Evolutionary conservation across 1,140 invertebrate genomes (phyloP), one percentile per base, ranked within the genome.

Genomic region (Ctenoplectra terminalis): DNA sequence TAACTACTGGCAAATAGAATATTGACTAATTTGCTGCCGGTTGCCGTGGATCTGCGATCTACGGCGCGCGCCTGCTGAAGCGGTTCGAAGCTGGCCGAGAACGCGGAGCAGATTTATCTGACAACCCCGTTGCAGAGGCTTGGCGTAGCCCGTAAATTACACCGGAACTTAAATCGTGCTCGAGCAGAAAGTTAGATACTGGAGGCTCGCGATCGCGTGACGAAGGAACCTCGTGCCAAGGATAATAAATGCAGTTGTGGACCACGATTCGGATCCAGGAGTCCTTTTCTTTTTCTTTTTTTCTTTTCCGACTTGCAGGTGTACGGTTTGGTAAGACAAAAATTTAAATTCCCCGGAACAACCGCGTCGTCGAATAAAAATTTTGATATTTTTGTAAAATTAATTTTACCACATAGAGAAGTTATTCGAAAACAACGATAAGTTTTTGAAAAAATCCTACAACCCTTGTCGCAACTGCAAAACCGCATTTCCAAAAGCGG

Each of bases 181-280:
- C 61, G 26, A n/a, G 13, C 20, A 0, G 50, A 11, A 37, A 58
- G 48, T 63, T 50, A 72, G 52, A 88, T 87, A 83, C 69, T 67
- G 37, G 20, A 64, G 74, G 31, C 40, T 74, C 48, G 67, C 77
- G 77, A 87, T 90, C 81, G 83, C 86, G 87, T 88, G 88, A 89
- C 85, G 81, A 82, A 61, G 60, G 67, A 77, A 81, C 72, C 71
- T 52, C 66, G 34, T 9, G 54, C 40, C 20, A 43, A 15, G 58
- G 71, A 84, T 84, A 88, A 87, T 87, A 89, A 88, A 89, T 87
- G 86, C 69, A 11, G 26, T 13, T 26, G 8, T 9, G 61, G 37
- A 58, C 79, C 43, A 58, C 58, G 71, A 77, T 71, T 31, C 50
- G 67, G 52, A 46, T 54, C 50, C 73, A 67, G 40, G 70, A 82